Evolutionary conservation across 2,888 invertebrate genomes (phyloP), one percentile per base, ranked within the genome.

Genomic region (Brenthis daphne): DNA sequence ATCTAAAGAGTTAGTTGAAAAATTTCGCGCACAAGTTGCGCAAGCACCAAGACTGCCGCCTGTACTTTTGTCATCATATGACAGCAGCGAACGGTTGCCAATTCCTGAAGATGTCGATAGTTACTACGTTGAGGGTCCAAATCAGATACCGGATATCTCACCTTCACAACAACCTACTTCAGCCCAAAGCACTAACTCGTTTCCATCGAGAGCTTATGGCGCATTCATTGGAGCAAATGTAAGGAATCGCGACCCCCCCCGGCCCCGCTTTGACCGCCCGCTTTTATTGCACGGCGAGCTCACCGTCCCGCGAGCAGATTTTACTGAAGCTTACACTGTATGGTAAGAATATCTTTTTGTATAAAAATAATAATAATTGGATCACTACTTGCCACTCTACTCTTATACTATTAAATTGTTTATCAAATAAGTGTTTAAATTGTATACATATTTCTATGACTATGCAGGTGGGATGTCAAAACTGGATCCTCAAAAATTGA

Each of bases 391-490:
- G 1, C 11, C 8, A 43, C 37, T 43, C 11, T 43, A 11, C 37
- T 43, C 37, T 43, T 43, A 43, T 43, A 43, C 37, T 37, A 8
- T 8, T 37, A 6, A 8, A 37, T 6, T 37, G 2, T 37, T 37
- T 6, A 37, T 6, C 60, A 57, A 54, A 47, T 54, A 29, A 16
- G 14, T 53, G n/a, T 53, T 53, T 16, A 8, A 53, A n/a, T 16
- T 16, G 20, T 24, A n/a, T 37, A 29, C 43, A 57, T 57, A 0
- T n/a, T 6, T 51, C 14, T n/a, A 20, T 37, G 13, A 4, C 65
- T 65, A n/a, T 53, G 13, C 80, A 90, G 90, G 85, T 89, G 84
- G 82, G 86, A 90, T 73, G 81, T 85, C 8, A 71, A 66, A n/a
- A 86, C 77, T 65, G 89, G 89, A 20, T 79, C 84, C 12, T 77